Evolutionary conservation across 1,140 invertebrate genomes (phyloP), one percentile per base, ranked within the genome.

Genomic region (Brachionus rotundiformis): DNA sequence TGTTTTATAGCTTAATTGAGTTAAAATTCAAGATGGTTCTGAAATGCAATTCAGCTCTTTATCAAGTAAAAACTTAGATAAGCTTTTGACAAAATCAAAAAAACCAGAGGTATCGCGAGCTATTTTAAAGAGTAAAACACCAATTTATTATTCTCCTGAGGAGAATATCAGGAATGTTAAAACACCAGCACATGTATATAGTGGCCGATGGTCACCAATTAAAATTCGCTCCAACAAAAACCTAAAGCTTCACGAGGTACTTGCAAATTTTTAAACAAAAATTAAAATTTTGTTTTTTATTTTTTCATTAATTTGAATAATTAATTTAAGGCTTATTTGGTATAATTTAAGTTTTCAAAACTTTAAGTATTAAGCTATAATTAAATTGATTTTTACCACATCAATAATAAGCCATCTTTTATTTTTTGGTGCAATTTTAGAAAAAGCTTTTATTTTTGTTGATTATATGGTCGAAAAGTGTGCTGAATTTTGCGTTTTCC

Each of bases 161-260:
- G 68, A 73, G n/a, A 73, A 73, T 41, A 31, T 73, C 4, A 13
- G 68, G 13, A 44, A 73, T 13, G 10, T 44, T 25, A 73, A 73
- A 73, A 73, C 68, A 5, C 68, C 68, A 13, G 16, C 10, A 7
- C 36, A 73, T 29, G 25, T 73, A 23, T 27, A 36, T 13, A 25
- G n/a, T 25, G 68, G 68, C 3, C 36, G 68, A 73, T 73, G 68
- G 68, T 73, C 68, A 44, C 68, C 68, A 13, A 73, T 73, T 27
- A 73, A 73, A 44, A 41, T 73, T 19, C 36, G 68, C 5, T 73
- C 68, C 7, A 44, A 44, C 13, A 41, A 44, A 73, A 73, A 41
- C 4, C 36, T 44, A 19, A 73, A 73, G 13, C 39, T 73, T 19
- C 68, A 73, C 27, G 31, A 31, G 31, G n/a, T 27, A 3, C n/a